Percentiles rank a stretch among this genome's conserved stretches.
Conservation (phyloP, 92 coral and sea anemone genomes). For the Plumapathes pennacea region DNA sequence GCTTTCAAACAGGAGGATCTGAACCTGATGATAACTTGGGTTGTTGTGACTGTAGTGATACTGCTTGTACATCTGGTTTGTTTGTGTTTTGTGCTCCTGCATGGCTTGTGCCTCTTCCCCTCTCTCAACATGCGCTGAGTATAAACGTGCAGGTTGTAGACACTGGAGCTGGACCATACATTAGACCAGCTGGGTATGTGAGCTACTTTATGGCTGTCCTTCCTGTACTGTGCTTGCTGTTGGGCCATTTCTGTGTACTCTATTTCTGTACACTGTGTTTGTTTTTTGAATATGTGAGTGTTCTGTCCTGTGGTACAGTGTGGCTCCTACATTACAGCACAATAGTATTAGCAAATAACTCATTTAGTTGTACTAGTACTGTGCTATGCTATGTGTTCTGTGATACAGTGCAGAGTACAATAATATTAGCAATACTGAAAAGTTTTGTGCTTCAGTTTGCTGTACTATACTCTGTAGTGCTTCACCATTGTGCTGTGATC, state of each 20-base stretch:
- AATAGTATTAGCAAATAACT: no score
- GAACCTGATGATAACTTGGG: neutral
- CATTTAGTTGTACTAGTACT: no score
- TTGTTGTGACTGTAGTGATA: conserved; percentile 18
- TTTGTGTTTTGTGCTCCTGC: conserved; percentile 74
- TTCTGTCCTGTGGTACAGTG: neutral
- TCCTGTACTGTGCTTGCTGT: no score
- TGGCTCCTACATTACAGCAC: no score
- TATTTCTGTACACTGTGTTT: no score
- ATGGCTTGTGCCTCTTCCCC: conserved; percentile 83
- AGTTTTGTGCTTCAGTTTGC: no score
- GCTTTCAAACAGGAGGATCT: neutral
- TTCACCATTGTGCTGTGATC: no score
- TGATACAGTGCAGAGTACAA: no score
- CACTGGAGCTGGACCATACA: conserved; percentile 56
- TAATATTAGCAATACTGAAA: no score
- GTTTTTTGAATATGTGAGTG: neutral
- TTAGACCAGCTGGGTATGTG: conserved; percentile 41
- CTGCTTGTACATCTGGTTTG: conserved; percentile 17
- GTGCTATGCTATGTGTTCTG: no score
- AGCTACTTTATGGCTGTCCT: neutral
- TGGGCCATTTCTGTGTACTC: no score
- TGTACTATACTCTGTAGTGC: no score
- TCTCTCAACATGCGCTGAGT: conserved; percentile 21
- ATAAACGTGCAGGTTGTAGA: conserved; percentile 50